Evolutionary conservation across 2,113 vertebrate species (phyloP).

Genomic region (Gobiocypris rarus): DNA sequence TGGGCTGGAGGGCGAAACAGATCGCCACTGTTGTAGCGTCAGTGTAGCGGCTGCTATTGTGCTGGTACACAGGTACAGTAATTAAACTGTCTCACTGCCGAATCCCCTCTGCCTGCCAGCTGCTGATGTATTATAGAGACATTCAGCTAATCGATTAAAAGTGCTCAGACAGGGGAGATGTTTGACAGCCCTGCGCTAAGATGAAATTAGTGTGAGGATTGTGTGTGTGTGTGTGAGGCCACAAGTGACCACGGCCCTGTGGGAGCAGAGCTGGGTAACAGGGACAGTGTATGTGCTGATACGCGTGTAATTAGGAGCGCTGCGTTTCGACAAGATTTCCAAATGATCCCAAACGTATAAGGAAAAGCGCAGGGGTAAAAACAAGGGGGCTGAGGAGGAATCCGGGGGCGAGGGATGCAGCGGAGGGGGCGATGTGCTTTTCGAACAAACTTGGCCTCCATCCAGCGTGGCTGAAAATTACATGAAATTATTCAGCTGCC

Average conservation of each 20-base stretch:
- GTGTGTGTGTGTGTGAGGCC: constrained; percentile 67
- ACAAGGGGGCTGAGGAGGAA: constrained; percentile 34
- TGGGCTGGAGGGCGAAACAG: constrained; percentile 23
- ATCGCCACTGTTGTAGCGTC: constrained; percentile 10
- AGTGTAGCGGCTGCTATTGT: constrained; percentile 74
- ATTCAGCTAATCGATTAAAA: constrained; percentile 97
- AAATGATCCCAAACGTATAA: constrained; percentile 80
- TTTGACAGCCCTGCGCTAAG: constrained; percentile 92
- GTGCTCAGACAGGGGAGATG: constrained; percentile 90
- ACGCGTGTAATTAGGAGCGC: constrained; percentile 88
- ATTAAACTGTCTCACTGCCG: constrained; percentile 89
- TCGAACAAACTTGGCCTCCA: constrained; percentile 85
- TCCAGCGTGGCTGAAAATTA: constrained; percentile 86
- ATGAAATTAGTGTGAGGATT: constrained; percentile 94
- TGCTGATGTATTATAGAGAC: constrained; percentile 94
- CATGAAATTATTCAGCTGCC: constrained; percentile 88
- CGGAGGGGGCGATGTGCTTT: constrained; percentile 69
- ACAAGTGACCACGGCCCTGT: constrained; percentile 84
- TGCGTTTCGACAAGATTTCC: constrained; percentile 87
- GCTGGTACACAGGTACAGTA: constrained; percentile 83
- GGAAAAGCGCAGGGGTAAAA: constrained; percentile 45
- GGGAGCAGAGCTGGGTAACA: constrained; percentile 79
- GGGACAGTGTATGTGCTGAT: constrained; percentile 82
- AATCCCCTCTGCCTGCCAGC: constrained; percentile 86
- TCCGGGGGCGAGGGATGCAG: constrained; percentile 39